phyloP scores from a whole-genome alignment of 1,140 invertebrate genomes.

The Scaptodrosophila lebanonensis region DNA sequence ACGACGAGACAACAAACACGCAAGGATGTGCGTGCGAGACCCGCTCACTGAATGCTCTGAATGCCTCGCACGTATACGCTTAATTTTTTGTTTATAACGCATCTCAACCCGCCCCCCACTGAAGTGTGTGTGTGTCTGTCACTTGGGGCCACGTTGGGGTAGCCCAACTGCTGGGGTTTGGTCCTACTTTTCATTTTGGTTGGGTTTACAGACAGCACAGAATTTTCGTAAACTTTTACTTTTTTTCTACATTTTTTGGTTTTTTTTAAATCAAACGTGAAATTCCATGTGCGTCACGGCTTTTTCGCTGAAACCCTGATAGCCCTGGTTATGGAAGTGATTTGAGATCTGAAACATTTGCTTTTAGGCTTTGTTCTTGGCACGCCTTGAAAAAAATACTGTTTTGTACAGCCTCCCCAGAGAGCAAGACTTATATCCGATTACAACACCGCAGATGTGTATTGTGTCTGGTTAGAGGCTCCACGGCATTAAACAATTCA shows the following conservation, averaged over 20 bases:
- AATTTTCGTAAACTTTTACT: conserved; percentile 22
- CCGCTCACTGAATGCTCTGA: conserved; percentile 12
- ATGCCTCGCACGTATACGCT: conserved; percentile 65
- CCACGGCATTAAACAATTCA: conserved; percentile 1
- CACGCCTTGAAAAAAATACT: conserved; percentile 8
- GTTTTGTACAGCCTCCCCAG: conserved; percentile 31
- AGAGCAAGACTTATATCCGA: conserved; percentile 67
- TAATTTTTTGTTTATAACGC: conserved; percentile 71
- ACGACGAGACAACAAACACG: conserved; percentile 23
- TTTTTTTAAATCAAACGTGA: conserved; percentile 60
- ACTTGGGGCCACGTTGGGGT: conserved; percentile 43
- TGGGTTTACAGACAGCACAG: too few species aligned
- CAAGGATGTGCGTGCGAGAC: conserved; percentile 21
- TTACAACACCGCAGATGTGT: conserved; percentile 61
- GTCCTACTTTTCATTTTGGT: conserved; percentile 8
- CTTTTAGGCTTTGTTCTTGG: conserved; percentile 37
- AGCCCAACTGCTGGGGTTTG: neutral
- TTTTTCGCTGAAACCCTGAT: conserved; percentile 26
- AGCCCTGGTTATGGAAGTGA: conserved; percentile 12
- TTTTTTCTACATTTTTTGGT: neutral
- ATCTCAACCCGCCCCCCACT: conserved; percentile 15
- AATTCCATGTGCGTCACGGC: conserved; percentile 45
- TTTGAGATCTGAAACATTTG: conserved; percentile 10
- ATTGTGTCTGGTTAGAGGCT: conserved; percentile 33
- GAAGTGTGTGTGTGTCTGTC: conserved; percentile 47